Evolutionary conservation across 2,797 vertebrate genomes (phyloP).

Genomic region (Sphenodon punctatus): DNA sequence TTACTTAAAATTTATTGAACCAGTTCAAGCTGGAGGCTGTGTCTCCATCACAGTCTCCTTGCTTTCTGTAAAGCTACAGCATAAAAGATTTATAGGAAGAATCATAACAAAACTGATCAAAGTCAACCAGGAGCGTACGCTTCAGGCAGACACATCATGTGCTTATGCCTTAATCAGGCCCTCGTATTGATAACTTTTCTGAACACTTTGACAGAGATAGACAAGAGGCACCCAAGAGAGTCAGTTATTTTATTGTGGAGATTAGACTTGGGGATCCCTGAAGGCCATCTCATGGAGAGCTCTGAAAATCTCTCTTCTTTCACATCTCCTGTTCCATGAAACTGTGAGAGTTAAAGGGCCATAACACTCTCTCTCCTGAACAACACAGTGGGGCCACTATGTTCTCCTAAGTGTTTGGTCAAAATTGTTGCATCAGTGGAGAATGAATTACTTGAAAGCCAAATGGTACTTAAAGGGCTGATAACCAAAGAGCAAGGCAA

Average conservation of each 20-base stretch:
- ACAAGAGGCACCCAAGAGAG: background rate
- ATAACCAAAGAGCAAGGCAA: background rate
- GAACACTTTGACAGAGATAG: background rate
- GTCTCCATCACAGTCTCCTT: conserved; percentile 30
- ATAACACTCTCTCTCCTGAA: background rate
- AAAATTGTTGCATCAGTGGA: background rate
- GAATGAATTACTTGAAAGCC: background rate
- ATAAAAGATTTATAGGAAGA: background rate
- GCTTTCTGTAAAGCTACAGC: background rate
- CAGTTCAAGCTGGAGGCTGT: conserved; percentile 23
- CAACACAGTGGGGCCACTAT: background rate
- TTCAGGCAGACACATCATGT: background rate
- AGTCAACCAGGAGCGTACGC: background rate
- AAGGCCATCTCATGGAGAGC: background rate
- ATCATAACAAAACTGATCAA: background rate
- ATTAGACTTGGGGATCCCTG: background rate
- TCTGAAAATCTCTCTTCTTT: background rate
- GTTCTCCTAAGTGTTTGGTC: too few species aligned
- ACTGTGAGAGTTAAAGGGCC: background rate
- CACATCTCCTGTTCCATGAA: background rate
- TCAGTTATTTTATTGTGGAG: background rate
- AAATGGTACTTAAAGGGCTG: background rate
- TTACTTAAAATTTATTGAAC: background rate
- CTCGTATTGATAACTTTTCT: background rate
- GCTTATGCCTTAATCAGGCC: background rate